Evolutionary conservation across 2,113 vertebrate species (phyloP), one percentile per base, ranked within the genome.

Genomic region (Climacteris rufus): DNA sequence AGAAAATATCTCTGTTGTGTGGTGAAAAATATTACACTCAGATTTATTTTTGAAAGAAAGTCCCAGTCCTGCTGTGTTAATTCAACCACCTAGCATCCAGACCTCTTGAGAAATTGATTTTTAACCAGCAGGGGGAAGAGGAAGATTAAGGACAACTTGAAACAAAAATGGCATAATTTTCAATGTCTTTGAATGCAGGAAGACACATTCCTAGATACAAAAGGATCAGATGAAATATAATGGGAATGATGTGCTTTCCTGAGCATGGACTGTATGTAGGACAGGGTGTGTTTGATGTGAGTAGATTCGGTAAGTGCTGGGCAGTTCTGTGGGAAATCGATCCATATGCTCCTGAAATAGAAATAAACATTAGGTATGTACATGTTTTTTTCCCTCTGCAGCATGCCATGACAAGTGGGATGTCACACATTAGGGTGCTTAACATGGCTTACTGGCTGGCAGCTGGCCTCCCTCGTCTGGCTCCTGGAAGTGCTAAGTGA

Each of bases 21-120:
- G 20, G 33, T 91, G 66, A 85, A 90, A 95, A 93, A 86, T 74
- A 66, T 5, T 88, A 40, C 23, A 12, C 14, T 63, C 10, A 33
- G 30, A 45, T 94, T 90, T 92, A 57, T 90, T 94, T 95, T 87
- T 82, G 83, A 72, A 80, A 81, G 60, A 40, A 89, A 64, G 31
- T 84, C 47, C 9, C 8, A 14, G 37, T 90, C 92, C 71, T 92
- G 69, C 83, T 93, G 83, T 18, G 64, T 80, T 94, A 91, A 91
- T 96, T 93, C 63, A 91, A 56, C 66, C 45, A 37, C 35, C 65
- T 85, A 56, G 56, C 3, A 25, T 91, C 37, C 40, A 81, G 53
- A 49, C 9, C 37, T 84, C 83, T 92, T 90, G 80, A 90, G 72
- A 93, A 88, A 93, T 74, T 91, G 84, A 95, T 93, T 96, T 87